Evolutionary conservation across 2,113 vertebrate species (phyloP).

Genomic region (Eonycteris spelaea): DNA sequence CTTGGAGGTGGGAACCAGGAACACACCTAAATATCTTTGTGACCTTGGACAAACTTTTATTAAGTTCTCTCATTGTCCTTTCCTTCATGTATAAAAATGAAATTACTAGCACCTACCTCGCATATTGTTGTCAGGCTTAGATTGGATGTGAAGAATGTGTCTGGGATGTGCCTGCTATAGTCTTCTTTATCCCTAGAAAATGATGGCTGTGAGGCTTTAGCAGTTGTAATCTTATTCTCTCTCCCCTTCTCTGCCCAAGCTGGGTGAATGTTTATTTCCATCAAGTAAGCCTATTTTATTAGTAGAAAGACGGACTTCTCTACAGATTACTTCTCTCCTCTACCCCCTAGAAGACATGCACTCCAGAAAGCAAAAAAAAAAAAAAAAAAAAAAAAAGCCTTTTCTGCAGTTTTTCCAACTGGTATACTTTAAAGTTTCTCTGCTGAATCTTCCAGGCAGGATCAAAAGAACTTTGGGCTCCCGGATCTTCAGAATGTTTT

Average conservation of each 20-base stretch:
- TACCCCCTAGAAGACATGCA: background rate
- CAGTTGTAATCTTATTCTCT: background rate
- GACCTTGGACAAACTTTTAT: background rate
- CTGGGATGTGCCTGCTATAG: background rate
- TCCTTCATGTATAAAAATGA: background rate
- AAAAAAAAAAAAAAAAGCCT: background rate
- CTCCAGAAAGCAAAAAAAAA: slow-evolving; percentile 26
- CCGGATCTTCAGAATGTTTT: slow-evolving; percentile 55
- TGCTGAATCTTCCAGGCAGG: slow-evolving; percentile 50
- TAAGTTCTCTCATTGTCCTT: background rate
- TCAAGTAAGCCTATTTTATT: background rate
- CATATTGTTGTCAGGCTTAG: background rate
- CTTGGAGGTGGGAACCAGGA: background rate
- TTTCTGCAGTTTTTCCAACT: slow-evolving; percentile 30
- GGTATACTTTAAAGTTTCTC: slow-evolving; percentile 45
- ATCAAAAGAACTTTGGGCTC: slow-evolving; percentile 62
- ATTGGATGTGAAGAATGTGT: background rate
- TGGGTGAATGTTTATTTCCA: background rate
- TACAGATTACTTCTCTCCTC: background rate
- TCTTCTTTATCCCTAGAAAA: background rate
- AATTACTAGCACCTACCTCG: background rate
- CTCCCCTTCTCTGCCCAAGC: background rate
- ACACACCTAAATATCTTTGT: background rate
- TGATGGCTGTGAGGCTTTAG: background rate
- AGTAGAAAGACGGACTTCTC: background rate